These are phyloP conservation scores for Sarotherodon lohbergeri DNA, from an alignment of 2,113 vertebrate species.

Conservation along the genomic window DNA sequence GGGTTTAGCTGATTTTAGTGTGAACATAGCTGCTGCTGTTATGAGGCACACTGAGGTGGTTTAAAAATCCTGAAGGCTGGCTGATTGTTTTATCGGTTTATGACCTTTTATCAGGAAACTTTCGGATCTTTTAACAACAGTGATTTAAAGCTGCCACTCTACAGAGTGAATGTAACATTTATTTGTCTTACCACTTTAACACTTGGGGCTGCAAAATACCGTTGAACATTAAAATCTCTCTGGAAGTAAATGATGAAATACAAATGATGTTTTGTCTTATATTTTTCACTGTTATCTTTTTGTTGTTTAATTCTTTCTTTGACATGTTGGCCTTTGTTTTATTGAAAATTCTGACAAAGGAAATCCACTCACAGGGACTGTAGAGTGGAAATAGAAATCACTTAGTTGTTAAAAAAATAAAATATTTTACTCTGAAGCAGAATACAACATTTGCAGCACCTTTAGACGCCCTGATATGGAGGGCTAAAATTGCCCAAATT, in stretches of 20 bases:
- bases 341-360: background rate
- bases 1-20: background rate
- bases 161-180: slow-evolving; percentile 35
- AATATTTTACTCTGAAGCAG: background rate
- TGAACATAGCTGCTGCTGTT: background rate
- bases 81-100: background rate
- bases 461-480: rapidly evolving
- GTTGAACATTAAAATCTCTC: slow-evolving; percentile 34
- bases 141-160: slow-evolving; percentile 1
- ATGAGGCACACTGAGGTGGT: background rate
- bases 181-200: slow-evolving; percentile 19
- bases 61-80: background rate
- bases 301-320: background rate
- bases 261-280: background rate
- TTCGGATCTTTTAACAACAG: background rate
- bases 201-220: background rate
- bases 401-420: background rate
- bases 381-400: background rate
- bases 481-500: background rate
- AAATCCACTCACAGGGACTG: background rate
- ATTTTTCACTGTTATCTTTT: background rate
- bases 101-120: background rate
- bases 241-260: slow-evolving; percentile 46
- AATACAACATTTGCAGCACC: background rate
- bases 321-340: background rate